Evolutionary conservation across 1,140 invertebrate genomes (phyloP), one percentile per base, ranked within the genome.

Genomic region (Plutomurus gul): DNA sequence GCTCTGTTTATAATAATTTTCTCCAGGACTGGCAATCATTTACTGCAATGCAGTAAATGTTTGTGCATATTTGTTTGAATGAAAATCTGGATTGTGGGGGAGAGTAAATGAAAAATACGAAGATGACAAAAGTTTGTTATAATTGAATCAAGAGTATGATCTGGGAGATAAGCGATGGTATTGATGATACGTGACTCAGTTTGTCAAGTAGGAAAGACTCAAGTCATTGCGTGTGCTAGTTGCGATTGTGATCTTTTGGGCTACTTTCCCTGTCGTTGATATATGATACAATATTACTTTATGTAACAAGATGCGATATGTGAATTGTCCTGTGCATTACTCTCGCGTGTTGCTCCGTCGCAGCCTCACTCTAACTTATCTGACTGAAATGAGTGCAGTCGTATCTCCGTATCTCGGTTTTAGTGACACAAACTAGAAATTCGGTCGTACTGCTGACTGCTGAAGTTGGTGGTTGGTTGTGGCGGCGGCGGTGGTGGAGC

Each of bases 211-310:
- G 18, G 47, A 47, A 51, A 51, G 47, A n/a, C 47, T 51, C 47
- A 22, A 18, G 47, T 22, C 46, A 22, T 51, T 51, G 7, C 18
- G 10, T 22, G 47, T 22, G 11, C 18, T 5, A 22, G 47, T 22
- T 51, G 47, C 18, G 47, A 51, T 51, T 51, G 47, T 51, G 47
- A 51, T 51, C 47, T 51, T 51, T 22, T 51, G 47, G 47, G 47
- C 47, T 51, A 51, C 47, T 51, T 51, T 51, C 47, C 25, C 25
- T 51, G 47, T 51, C 47, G 47, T 51, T 51, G 47, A 51, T 51
- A 51, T 51, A 51, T 51, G 47, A 51, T 51, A 51, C 47, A 22
- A 51, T 51, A 51, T 51, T 51, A 51, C 47, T 51, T 51, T 51
- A 51, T 51, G 47, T 51, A 51, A 51, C 47, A 51, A 51, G 47